Evolutionary conservation across 1,140 invertebrate species (phyloP).

Genomic region (Augochlora pura): DNA sequence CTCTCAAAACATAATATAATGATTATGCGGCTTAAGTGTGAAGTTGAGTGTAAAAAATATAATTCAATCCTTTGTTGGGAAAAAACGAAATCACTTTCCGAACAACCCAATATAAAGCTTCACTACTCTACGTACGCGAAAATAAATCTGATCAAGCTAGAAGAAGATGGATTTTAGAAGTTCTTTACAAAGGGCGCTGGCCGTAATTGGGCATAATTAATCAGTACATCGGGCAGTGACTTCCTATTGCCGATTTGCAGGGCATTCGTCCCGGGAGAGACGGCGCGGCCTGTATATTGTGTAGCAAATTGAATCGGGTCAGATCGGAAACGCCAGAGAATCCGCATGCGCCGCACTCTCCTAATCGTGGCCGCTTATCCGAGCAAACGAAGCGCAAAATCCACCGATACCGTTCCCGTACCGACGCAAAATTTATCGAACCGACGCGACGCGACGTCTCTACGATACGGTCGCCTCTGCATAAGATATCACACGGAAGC

Average conservation of each 20-base stretch:
- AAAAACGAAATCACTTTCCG: no score
- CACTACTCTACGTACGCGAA: neutral
- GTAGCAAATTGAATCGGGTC: conserved; percentile 43
- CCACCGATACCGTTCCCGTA: conserved; percentile 39
- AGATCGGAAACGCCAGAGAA: conserved; percentile 22
- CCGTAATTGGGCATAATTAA: conserved; percentile 32
- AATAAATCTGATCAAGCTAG: neutral
- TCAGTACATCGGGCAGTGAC: neutral
- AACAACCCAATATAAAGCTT: no score
- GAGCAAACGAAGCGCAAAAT: conserved; percentile 43
- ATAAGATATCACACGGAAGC: neutral
- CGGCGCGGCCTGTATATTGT: conserved; percentile 18
- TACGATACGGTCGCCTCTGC: neutral
- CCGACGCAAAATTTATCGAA: conserved; percentile 34
- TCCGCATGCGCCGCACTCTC: conserved; percentile 11
- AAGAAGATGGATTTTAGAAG: neutral
- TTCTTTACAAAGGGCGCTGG: neutral
- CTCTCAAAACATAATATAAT: no score
- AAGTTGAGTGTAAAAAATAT: no score
- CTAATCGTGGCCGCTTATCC: conserved; percentile 52
- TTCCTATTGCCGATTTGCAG: neutral
- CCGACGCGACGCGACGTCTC: no score
- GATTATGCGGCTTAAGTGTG: no score
- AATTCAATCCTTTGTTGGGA: no score
- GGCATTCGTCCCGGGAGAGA: conserved; percentile 10